Evolutionary conservation across 2,888 invertebrate genomes (phyloP).

Genomic region (Leptodirus hochenwartii): DNA sequence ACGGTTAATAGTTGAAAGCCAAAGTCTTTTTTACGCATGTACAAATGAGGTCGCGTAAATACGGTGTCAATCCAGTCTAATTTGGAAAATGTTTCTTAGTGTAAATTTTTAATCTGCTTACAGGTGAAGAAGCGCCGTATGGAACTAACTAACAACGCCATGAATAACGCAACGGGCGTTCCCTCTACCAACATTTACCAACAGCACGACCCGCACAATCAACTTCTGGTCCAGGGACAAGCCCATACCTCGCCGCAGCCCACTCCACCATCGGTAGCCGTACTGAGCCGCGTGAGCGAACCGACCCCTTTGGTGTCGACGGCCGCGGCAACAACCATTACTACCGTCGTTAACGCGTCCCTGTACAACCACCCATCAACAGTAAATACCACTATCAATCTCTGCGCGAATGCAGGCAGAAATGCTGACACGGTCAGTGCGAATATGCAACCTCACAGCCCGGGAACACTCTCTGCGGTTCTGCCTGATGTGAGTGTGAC

Average conservation of each 20-base stretch:
- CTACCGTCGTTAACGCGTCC: slow-evolving; percentile 46
- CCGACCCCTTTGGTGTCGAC: slow-evolving; percentile 52
- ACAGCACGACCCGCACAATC: slow-evolving; percentile 14
- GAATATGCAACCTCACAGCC: not conserved
- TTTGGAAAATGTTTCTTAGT: too few relatives aligned
- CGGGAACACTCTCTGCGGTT: slow-evolving; percentile 7
- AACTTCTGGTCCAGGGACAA: slow-evolving; percentile 22
- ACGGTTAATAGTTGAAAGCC: too few relatives aligned
- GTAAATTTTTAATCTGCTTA: slow-evolving; percentile 28
- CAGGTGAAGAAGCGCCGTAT: slow-evolving; percentile 47
- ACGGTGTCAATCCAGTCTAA: too few relatives aligned
- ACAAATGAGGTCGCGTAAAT: too few relatives aligned
- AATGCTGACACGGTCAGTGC: slow-evolving; percentile 22
- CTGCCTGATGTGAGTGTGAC: slow-evolving; percentile 26
- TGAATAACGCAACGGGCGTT: slow-evolving; percentile 14
- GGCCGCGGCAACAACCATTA: slow-evolving; percentile 49
- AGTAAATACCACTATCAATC: slow-evolving; percentile 24
- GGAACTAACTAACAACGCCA: slow-evolving; percentile 22
- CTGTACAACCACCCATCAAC: slow-evolving; percentile 8
- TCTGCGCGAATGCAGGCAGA: too few relatives aligned
- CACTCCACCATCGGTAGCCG: too few relatives aligned
- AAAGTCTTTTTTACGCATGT: too few relatives aligned
- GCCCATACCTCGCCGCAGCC: slow-evolving; percentile 28
- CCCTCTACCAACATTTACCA: slow-evolving; percentile 16
- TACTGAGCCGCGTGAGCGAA: slow-evolving; percentile 38